These are phyloP conservation scores for Tetramorium simillimum DNA, from an alignment of 1,140 invertebrate genomes.

Conservation along the genomic window DNA sequence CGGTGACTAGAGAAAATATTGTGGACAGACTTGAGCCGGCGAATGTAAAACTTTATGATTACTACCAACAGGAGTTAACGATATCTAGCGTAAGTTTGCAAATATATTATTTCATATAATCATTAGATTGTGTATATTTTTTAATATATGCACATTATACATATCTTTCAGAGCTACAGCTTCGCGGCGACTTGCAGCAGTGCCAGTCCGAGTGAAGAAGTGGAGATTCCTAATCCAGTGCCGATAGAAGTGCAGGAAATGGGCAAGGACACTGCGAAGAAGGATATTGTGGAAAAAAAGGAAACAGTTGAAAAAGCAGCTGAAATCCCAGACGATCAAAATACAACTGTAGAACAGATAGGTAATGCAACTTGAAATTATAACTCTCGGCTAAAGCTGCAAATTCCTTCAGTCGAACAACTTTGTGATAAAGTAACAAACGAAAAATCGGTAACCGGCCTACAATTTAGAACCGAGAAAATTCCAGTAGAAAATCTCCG, in stretches of 20 bases:
- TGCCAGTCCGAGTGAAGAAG: conserved; percentile 70
- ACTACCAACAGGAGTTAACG: conserved; percentile 88
- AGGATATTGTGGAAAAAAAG: background rate
- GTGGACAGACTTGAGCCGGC: conserved; percentile 87
- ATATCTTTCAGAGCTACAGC: conserved; percentile 76
- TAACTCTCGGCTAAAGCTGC: background rate
- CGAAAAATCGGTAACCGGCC: background rate
- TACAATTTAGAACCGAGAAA: conserved; percentile 17
- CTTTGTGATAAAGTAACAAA: background rate
- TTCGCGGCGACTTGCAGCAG: conserved; percentile 78
- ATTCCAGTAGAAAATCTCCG: background rate
- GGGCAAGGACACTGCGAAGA: conserved; percentile 28
- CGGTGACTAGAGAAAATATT: conserved; percentile 82
- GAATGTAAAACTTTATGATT: conserved; percentile 89
- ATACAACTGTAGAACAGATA: conserved; percentile 33
- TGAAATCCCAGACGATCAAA: conserved; percentile 4
- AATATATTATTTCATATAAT: background rate
- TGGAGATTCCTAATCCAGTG: conserved; percentile 68
- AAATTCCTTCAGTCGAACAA: background rate
- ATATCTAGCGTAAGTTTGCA: conserved; percentile 75
- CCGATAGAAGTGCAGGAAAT: conserved; percentile 58
- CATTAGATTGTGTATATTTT: background rate
- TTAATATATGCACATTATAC: background rate
- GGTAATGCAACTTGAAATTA: background rate
- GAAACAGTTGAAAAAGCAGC: background rate